Evolutionary conservation across 2,113 vertebrate species (phyloP).

Genomic region (Motacilla tschutschensis): DNA sequence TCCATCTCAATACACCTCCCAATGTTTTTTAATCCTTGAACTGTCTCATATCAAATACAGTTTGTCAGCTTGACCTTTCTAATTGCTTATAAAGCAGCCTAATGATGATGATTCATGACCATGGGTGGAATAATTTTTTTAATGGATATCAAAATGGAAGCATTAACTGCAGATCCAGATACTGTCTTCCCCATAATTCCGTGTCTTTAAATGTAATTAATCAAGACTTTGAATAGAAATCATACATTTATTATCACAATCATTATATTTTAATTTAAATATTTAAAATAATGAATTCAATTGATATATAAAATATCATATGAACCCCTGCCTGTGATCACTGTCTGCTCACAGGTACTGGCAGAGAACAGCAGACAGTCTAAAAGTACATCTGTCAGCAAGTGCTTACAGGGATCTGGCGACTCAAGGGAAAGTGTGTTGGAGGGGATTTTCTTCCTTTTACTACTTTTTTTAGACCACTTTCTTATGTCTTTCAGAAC

Average conservation of each 20-base stretch:
- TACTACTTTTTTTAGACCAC: background rate
- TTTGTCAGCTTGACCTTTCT: background rate
- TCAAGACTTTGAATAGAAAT: background rate
- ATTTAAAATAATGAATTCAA: background rate
- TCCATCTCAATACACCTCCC: background rate
- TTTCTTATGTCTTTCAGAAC: background rate
- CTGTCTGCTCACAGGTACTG: background rate
- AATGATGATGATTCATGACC: background rate
- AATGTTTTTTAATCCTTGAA: background rate
- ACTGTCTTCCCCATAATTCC: background rate
- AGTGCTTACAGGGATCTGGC: background rate
- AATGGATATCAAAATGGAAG: background rate
- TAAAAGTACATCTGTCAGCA: background rate
- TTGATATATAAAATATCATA: background rate
- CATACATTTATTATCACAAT: background rate
- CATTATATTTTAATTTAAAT: background rate
- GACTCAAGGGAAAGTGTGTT: background rate
- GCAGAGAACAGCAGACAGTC: background rate
- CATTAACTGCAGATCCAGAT: background rate
- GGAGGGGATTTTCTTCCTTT: background rate
- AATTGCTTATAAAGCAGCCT: background rate
- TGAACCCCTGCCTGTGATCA: background rate
- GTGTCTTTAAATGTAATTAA: background rate
- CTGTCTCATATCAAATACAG: background rate
- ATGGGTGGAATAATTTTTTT: background rate